phyloP scores from a whole-genome alignment of 35 echinoderm and acorn worm species.

The Holothuria glaberrima region DNA sequence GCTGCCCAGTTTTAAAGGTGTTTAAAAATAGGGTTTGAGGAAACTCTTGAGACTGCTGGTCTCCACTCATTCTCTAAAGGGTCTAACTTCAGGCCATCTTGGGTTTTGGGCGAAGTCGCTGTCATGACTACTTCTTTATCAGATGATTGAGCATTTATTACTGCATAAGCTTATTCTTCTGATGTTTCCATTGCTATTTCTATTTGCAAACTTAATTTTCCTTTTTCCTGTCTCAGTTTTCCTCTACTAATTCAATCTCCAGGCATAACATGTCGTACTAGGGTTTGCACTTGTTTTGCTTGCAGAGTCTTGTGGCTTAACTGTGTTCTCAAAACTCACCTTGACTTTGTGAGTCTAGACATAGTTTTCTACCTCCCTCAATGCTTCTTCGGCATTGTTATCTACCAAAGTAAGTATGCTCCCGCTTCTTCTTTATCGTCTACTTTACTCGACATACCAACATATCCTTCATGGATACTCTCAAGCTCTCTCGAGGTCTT shows the following conservation, averaged over 20 bases:
- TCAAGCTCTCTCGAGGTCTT: too few relatives aligned
- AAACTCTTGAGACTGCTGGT: not conserved
- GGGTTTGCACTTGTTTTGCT: not conserved
- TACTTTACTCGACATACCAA: not conserved
- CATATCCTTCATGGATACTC: constrained; percentile 16
- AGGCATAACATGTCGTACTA: not conserved
- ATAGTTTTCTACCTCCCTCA: not conserved
- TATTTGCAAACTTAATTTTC: not conserved
- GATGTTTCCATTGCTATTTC: constrained; percentile 4
- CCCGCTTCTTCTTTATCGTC: constrained; percentile 28
- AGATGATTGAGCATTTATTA: not conserved
- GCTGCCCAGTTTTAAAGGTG: constrained; percentile 26
- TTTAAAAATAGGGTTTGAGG: not conserved
- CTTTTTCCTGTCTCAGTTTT: constrained; percentile 32
- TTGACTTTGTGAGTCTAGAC: not conserved
- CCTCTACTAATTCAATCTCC: not conserved
- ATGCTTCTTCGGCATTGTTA: not conserved
- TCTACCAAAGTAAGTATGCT: not conserved
- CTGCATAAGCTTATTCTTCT: constrained; percentile 7
- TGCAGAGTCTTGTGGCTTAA: constrained; percentile 20
- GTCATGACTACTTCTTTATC: not conserved
- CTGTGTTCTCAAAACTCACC: not conserved
- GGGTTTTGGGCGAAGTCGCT: not conserved
- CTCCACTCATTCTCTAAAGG: not conserved
- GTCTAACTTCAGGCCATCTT: not conserved